phyloP scores from a whole-genome alignment of 2,797 vertebrate species.

The Prionace glauca region DNA sequence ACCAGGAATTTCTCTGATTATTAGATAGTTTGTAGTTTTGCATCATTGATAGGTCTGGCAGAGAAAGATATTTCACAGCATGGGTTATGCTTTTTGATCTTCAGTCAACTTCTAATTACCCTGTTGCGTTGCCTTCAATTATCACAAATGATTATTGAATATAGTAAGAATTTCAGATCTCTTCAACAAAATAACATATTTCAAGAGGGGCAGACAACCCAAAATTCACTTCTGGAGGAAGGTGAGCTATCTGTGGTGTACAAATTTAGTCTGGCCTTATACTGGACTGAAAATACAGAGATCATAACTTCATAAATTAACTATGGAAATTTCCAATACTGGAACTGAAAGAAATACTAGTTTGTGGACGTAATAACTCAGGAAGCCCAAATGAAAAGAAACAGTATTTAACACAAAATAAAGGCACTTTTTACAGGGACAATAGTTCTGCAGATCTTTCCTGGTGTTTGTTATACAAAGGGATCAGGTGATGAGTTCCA shows the following conservation, averaged over 20 bases:
- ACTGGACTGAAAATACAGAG: background rate
- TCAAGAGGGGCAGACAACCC: background rate
- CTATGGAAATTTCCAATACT: background rate
- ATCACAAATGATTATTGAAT: background rate
- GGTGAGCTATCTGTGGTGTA: background rate
- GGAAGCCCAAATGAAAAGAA: too few relatives aligned
- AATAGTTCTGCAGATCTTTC: too few relatives aligned
- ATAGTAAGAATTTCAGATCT: background rate
- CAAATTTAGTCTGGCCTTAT: background rate
- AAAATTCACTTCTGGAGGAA: background rate
- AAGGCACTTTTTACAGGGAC: too few relatives aligned
- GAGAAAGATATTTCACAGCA: background rate
- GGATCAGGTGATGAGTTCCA: too few relatives aligned
- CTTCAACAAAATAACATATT: background rate
- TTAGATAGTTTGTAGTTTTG: background rate
- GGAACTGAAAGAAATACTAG: background rate
- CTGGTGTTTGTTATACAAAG: too few relatives aligned
- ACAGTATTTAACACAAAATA: too few relatives aligned
- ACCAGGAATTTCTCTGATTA: background rate
- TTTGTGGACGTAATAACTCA: background rate
- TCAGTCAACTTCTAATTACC: background rate
- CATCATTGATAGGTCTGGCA: background rate
- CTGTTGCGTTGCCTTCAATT: background rate
- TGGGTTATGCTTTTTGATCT: background rate
- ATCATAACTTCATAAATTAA: background rate